Evolutionary conservation across 2,888 invertebrate genomes (phyloP), one percentile per base, ranked within the genome.

Genomic region (Helobdella robusta): DNA sequence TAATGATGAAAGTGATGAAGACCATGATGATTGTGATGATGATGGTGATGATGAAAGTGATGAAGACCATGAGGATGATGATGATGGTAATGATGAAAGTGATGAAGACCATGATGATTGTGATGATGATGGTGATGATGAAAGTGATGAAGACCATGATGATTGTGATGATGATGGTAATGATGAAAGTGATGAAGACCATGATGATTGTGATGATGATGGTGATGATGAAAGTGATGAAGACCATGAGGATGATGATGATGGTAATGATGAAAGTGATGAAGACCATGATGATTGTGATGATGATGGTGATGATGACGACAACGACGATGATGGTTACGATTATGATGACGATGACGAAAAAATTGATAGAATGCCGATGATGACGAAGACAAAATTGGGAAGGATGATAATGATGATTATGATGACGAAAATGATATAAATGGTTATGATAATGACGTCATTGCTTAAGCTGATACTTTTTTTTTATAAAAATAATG

Each of bases 361-460:
- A 11, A 20, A 8, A 50, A 20, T 15, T n/a, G n/a, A 40, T 40
- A n/a, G n/a, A n/a, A 11, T 40, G 44, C n/a, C n/a, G 60, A 60
- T 60, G 36, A 46, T 60, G 60, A 60, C 46, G 60, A 60, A 50
- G 60, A 60, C 25, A 44, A 60, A 40, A 44, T 60, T 60, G 59
- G 60, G 15, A 59, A 40, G 60, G 64, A 61, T 61, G 64, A 64
- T 64, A 59, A 36, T 64, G 65, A 62, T 61, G 65, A 62, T 61
- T 36, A 59, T 64, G 65, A 44, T 61, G 63, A 56, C 34, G 63
- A 63, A 54, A 54, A 63, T 59, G 35, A 23, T 59, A n/a, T n/a
- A 35, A 36, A 59, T 34, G 36, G 59, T 35, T n/a, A 20, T n/a
- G n/a, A 2, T 59, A 25, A 30, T 59, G 59, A 36, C 25, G 59